Percentiles rank a stretch among this genome's conserved stretches.
Conservation (phyloP, 2,888 invertebrate genomes). For the Lutraria lutraria region DNA sequence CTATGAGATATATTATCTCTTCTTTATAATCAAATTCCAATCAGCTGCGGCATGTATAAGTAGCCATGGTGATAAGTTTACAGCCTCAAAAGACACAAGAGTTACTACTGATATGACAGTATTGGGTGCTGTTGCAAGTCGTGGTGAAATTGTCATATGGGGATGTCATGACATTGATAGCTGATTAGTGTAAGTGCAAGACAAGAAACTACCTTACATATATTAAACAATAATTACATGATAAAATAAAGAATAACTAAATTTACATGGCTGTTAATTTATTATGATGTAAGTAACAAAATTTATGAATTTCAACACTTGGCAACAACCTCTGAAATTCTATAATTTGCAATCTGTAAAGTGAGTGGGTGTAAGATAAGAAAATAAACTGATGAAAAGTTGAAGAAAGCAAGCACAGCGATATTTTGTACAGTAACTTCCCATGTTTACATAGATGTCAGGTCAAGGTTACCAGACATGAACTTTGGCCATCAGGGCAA, state of each 20-base stretch:
- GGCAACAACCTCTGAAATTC: background rate
- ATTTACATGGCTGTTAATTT: background rate
- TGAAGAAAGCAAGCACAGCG: background rate
- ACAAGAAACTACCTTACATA: too few species aligned
- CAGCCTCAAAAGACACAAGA: too few species aligned
- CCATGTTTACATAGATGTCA: background rate
- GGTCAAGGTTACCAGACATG: constrained; percentile 17
- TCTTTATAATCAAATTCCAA: too few species aligned
- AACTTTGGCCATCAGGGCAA: background rate
- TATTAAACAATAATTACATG: too few species aligned
- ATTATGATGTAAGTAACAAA: background rate
- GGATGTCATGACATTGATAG: too few species aligned
- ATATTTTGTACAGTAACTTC: background rate
- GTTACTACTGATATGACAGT: too few species aligned
- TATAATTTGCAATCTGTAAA: background rate
- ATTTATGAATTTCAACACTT: background rate
- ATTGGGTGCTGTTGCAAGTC: too few species aligned
- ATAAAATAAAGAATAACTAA: background rate
- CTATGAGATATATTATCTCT: too few species aligned
- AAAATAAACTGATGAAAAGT: background rate
- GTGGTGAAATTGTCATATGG: too few species aligned
- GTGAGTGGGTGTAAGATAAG: background rate
- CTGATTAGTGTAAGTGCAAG: too few species aligned
- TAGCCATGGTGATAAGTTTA: too few species aligned
- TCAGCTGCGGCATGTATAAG: too few species aligned